Evolutionary conservation across 1,140 invertebrate genomes (phyloP), one percentile per base, ranked within the genome.

Genomic region (Diorhabda carinulata): DNA sequence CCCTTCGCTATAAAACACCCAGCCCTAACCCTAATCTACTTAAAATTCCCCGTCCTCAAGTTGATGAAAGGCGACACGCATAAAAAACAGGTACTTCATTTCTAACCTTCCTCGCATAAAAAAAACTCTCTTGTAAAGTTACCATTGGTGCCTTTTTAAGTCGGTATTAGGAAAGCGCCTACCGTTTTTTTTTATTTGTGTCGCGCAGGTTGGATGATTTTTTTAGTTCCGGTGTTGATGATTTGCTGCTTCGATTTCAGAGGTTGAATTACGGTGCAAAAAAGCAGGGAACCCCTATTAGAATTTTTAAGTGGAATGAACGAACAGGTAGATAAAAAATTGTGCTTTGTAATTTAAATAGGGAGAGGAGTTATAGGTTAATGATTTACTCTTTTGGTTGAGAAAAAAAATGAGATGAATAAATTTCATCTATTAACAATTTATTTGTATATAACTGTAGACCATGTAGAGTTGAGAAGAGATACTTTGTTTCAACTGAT

Each of bases 241-340:
- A 69, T 64, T 64, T 57, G 67, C 67, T 58, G 61, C 60, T 5
- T 61, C 57, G 66, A 61, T 68, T 10, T 5, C 52, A 44, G 64
- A 67, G 70, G 70, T 65, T 69, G 52, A 58, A 72, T 71, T 67
- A 69, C 64, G 60, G 9, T 66, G 68, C 57, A 72, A 72, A 72
- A 72, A 72, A 72, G 47, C 47, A 52, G 4, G 47, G 47, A 52
- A 52, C 2, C 47, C 47, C 47, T 59, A 10, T 41, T 7, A 9
- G 25, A 10, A 2, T 59, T 59, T n/a, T 59, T 59, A 59, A n/a
- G n/a, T n/a, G 47, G 6, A 8, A 25, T 52, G 6, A 52, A 52
- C 6, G 6, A 52, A 52, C 47, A 52, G 47, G 47, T 52, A 52
- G 47, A 52, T n/a, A 52, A 52, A 52, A 2, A 52, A 52, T n/a